Conservation (phyloP, 2,113 vertebrate genomes). For the Mesoclemmys tuberculata region DNA sequence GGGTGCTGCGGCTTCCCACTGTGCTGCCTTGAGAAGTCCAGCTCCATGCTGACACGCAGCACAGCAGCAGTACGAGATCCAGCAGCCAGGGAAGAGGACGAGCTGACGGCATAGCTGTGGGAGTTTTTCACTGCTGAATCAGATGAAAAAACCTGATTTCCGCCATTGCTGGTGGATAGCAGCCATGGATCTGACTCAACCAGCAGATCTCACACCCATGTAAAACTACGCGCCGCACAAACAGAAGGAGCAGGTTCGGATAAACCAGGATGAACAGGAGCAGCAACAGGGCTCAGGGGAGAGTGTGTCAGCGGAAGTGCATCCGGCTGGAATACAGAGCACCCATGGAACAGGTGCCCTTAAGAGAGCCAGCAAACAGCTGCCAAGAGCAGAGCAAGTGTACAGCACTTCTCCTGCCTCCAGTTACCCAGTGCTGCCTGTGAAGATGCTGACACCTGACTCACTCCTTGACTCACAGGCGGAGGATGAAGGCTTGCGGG, state of each 20-base stretch:
- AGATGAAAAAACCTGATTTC: not conserved
- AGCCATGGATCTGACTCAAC: not conserved
- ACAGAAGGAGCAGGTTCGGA: not conserved
- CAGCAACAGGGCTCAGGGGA: too few species aligned
- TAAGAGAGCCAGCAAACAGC: too few species aligned
- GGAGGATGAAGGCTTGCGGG: too few species aligned
- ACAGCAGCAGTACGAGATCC: not conserved
- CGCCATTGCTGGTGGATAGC: accelerated
- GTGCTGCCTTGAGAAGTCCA: not conserved
- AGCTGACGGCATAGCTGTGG: not conserved
- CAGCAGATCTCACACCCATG: too few species aligned
- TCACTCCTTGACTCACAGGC: too few species aligned
- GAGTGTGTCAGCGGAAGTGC: too few species aligned
- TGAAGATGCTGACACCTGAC: too few species aligned
- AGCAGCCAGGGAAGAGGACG: not conserved
- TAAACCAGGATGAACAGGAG: not conserved
- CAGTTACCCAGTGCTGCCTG: too few species aligned
- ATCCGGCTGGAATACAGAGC: too few species aligned
- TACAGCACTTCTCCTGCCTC: too few species aligned
- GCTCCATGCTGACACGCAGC: not conserved
- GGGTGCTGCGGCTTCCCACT: not conserved
- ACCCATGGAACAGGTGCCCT: too few species aligned
- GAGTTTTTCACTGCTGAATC: not conserved
- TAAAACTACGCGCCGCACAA: not conserved
- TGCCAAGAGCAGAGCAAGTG: too few species aligned